These are phyloP conservation scores for Drosophila bocki DNA, from an alignment of 1,140 invertebrate species.

Conservation along the genomic window DNA sequence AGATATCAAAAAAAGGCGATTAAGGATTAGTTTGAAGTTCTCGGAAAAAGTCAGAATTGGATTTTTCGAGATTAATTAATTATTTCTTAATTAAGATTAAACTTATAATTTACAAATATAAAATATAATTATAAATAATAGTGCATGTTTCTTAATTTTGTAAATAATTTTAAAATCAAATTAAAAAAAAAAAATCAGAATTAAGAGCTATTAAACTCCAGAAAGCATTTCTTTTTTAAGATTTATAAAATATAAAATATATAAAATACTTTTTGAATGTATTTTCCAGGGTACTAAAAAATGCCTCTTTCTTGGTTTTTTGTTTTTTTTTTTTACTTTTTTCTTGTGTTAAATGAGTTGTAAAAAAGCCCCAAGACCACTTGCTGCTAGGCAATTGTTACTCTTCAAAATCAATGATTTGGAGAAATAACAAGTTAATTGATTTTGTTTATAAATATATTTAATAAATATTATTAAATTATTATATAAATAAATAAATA, in stretches of 20 bases:
- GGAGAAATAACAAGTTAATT: too few relatives aligned
- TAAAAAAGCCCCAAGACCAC: constrained; percentile 68
- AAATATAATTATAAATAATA: too few relatives aligned
- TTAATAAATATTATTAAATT: too few relatives aligned
- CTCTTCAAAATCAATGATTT: too few relatives aligned
- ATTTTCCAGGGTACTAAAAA: neutral
- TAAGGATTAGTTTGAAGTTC: neutral
- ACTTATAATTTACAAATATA: neutral
- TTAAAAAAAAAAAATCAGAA: neutral
- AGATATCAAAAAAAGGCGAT: neutral
- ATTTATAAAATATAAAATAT: too few relatives aligned
- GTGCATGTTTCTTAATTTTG: too few relatives aligned
- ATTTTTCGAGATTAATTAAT: neutral
- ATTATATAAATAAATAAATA: too few relatives aligned
- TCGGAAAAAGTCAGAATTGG: neutral
- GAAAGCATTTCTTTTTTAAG: too few relatives aligned
- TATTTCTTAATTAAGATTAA: neutral
- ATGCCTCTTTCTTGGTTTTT: neutral
- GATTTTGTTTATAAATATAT: too few relatives aligned
- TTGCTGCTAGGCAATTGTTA: constrained; percentile 4
- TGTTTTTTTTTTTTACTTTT: neutral
- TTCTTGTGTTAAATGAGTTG: constrained; percentile 72
- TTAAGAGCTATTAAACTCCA: too few relatives aligned
- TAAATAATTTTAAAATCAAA: too few relatives aligned
- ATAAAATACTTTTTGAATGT: neutral